Evolutionary conservation across 92 coral and sea anemone species (phyloP).

Genomic region (Zoanthus sansibaricus): DNA sequence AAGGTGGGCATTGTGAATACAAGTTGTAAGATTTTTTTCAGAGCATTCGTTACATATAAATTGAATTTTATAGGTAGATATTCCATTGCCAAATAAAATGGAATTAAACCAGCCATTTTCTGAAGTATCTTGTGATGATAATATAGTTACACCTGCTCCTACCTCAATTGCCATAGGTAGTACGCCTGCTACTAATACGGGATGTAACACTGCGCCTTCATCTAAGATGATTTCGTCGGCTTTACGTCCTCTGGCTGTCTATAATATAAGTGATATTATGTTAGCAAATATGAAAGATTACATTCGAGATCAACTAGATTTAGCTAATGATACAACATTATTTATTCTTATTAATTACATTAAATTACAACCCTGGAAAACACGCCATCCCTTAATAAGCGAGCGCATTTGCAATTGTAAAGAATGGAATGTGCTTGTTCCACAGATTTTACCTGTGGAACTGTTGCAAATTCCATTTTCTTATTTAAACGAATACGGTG

Average conservation of each 20-base stretch:
- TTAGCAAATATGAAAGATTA: conserved; percentile 2
- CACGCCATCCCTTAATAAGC: neutral
- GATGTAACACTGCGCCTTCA: neutral
- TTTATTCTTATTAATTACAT: neutral
- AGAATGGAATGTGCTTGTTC: neutral
- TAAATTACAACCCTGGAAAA: neutral
- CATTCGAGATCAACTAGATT: neutral
- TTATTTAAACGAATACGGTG: neutral
- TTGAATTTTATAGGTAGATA: neutral
- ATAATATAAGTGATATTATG: too few relatives aligned
- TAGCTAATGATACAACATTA: neutral
- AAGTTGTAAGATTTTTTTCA: neutral
- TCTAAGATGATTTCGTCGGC: neutral
- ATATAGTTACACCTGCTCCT: neutral
- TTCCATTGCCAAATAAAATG: neutral
- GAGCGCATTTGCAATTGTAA: neutral
- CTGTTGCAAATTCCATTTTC: neutral
- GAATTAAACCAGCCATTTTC: neutral
- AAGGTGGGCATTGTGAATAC: neutral
- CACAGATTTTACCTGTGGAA: neutral
- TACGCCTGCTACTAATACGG: neutral
- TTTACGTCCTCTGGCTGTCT: neutral
- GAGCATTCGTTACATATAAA: neutral
- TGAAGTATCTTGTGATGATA: neutral
- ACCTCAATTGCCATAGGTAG: neutral